Conservation (phyloP, 1,140 invertebrate genomes). For the Eupeodes corollae region DNA sequence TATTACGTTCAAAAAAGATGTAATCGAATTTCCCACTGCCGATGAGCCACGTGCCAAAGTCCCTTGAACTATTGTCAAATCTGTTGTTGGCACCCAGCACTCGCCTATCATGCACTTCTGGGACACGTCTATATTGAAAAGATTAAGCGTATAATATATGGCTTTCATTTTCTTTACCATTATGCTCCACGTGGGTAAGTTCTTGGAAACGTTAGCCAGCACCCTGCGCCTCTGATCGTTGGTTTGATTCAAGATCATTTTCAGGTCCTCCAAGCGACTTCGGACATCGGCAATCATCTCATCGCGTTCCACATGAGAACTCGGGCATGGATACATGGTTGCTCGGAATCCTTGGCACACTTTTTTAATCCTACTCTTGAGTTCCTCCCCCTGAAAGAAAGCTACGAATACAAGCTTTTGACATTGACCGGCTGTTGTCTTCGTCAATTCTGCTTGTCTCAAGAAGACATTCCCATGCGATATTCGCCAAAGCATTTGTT, state of each 20-base stretch:
- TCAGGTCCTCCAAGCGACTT: constrained; percentile 59
- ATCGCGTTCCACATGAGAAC: constrained; percentile 52
- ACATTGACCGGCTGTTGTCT: constrained; percentile 34
- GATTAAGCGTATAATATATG: constrained; percentile 65
- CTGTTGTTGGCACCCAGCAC: constrained; percentile 57
- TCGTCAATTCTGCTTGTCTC: constrained; percentile 44
- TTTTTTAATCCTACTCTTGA: constrained; percentile 60
- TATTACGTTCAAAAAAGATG: constrained; percentile 58
- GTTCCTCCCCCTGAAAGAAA: constrained; percentile 70
- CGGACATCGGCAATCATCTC: constrained; percentile 61
- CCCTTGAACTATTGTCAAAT: constrained; percentile 42
- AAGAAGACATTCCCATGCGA: constrained; percentile 53
- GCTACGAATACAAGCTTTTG: constrained; percentile 60
- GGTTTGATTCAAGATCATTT: constrained; percentile 48
- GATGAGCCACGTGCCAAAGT: constrained; percentile 25
- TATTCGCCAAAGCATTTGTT: constrained; percentile 74
- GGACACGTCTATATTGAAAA: constrained; percentile 64
- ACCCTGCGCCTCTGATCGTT: constrained; percentile 60
- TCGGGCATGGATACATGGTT: constrained; percentile 65
- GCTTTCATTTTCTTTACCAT: constrained; percentile 61
- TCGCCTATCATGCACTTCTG: constrained; percentile 69
- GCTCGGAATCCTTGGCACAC: constrained; percentile 66
- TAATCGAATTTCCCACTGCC: constrained; percentile 51
- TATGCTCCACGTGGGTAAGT: constrained; percentile 56
- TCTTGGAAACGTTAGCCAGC: constrained; percentile 53